Evolutionary conservation across 2,888 invertebrate species (phyloP).

Genomic region (Coelinius sp.): DNA sequence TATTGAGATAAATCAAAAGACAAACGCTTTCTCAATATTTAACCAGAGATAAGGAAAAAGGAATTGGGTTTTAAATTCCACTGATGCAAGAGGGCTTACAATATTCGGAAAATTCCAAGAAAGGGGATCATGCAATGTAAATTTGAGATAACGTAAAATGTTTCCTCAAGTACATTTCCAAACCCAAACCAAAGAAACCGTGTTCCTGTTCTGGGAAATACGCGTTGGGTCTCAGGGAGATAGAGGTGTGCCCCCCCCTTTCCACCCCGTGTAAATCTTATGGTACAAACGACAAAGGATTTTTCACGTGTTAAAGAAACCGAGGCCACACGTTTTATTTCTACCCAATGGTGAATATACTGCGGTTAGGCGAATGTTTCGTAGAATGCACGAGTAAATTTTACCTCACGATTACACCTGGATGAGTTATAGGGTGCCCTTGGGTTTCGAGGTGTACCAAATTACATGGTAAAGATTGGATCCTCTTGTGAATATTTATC

Average conservation of each 20-base stretch:
- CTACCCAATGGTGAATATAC: not conserved
- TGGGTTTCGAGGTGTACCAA: not conserved
- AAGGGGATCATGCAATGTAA: not conserved
- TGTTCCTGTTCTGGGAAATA: not conserved
- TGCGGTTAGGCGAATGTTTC: constrained; percentile 41
- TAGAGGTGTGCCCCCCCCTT: constrained; percentile 4
- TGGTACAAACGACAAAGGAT: constrained; percentile 21
- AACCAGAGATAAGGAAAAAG: not conserved
- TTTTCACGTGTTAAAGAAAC: constrained; percentile 7
- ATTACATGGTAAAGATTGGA: not conserved
- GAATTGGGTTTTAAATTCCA: not conserved
- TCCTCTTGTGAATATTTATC: not conserved
- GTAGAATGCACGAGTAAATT: constrained; percentile 52
- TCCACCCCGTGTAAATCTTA: constrained; percentile 4
- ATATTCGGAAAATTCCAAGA: not conserved
- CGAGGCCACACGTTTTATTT: not conserved
- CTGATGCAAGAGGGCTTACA: not conserved
- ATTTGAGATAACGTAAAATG: not conserved
- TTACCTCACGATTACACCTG: constrained; percentile 37
- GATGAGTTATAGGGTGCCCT: constrained; percentile 27
- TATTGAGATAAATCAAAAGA: not conserved
- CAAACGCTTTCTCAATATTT: not conserved
- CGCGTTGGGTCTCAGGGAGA: not conserved
- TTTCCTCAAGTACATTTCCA: not conserved
- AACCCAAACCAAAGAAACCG: not conserved